phyloP scores from a whole-genome alignment of 1,140 invertebrate species.

The Zophobas atratus region DNA sequence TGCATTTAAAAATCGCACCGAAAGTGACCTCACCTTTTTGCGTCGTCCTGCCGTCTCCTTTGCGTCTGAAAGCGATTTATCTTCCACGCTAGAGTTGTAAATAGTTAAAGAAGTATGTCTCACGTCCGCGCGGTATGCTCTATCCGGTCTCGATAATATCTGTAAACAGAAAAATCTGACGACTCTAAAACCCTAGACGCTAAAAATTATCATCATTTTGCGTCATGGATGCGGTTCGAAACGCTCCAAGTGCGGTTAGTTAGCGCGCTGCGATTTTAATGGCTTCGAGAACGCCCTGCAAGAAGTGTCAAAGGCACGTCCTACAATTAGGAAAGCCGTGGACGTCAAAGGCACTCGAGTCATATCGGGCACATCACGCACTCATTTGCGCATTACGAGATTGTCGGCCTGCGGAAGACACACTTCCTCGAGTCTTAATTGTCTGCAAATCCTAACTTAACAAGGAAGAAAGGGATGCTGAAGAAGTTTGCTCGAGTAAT shows the following conservation, averaged over 20 bases:
- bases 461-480: slow-evolving; percentile 57
- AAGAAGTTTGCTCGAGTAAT: slow-evolving; percentile 28
- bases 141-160: slow-evolving; percentile 22
- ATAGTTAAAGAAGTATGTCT: slow-evolving; percentile 27
- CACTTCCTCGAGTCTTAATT: slow-evolving; percentile 56
- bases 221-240: slow-evolving; percentile 8
- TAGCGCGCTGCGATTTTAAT: slow-evolving; percentile 40
- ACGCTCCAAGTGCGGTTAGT: background rate
- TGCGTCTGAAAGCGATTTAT: slow-evolving; percentile 28
- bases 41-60: background rate
- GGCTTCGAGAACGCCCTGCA: slow-evolving; percentile 37
- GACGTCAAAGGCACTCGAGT: slow-evolving; percentile 51
- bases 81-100: background rate
- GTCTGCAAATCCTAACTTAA: slow-evolving; percentile 56
- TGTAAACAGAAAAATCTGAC: slow-evolving; percentile 16
- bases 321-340: slow-evolving; percentile 54
- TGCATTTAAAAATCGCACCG: slow-evolving; percentile 1
- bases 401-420: slow-evolving; percentile 44
- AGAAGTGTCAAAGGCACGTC: slow-evolving; percentile 52
- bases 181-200: too few species aligned
- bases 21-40: slow-evolving; percentile 5
- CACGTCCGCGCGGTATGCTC: background rate
- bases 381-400: slow-evolving; percentile 45
- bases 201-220: slow-evolving; percentile 22
- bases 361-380: slow-evolving; percentile 41